Percentiles rank a stretch among this genome's conserved stretches.
These are phyloP conservation scores for Callipepla californica DNA, from an alignment of 2,113 vertebrate genomes.

Conservation along the genomic window DNA sequence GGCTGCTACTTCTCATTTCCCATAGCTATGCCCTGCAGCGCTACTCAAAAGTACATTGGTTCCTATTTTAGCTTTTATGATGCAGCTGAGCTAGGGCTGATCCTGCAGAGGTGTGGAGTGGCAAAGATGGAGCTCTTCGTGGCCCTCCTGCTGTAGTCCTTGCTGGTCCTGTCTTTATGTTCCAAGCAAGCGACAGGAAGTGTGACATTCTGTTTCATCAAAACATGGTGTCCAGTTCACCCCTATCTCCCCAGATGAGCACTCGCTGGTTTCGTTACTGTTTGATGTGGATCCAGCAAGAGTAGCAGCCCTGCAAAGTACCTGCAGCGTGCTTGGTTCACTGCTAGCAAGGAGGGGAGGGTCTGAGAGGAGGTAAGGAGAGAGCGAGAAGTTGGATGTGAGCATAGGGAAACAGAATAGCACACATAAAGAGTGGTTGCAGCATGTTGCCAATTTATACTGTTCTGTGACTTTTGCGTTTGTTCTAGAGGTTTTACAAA, in stretches of 20 bases:
- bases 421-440: neutral
- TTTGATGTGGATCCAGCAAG: neutral
- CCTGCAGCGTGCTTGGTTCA: rapidly evolving
- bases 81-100: neutral
- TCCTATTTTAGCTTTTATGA: neutral
- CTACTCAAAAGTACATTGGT: neutral
- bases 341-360: neutral
- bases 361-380: neutral
- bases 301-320: neutral
- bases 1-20: neutral
- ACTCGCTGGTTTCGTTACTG: neutral
- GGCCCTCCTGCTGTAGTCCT: rapidly evolving
- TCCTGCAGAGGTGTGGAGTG: neutral
- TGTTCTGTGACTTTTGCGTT: neutral
- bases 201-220: neutral
- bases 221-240: rapidly evolving
- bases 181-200: neutral
- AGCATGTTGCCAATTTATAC: neutral
- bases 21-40: rapidly evolving
- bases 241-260: neutral
- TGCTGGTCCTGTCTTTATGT: neutral
- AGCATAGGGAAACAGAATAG: neutral
- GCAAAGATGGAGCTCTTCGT: rapidly evolving
- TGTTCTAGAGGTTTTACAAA: neutral
- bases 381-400: rapidly evolving